Base-by-base conservation (phyloP, 2,888 invertebrate genomes). In the Azorinus chamasolen region DNA sequence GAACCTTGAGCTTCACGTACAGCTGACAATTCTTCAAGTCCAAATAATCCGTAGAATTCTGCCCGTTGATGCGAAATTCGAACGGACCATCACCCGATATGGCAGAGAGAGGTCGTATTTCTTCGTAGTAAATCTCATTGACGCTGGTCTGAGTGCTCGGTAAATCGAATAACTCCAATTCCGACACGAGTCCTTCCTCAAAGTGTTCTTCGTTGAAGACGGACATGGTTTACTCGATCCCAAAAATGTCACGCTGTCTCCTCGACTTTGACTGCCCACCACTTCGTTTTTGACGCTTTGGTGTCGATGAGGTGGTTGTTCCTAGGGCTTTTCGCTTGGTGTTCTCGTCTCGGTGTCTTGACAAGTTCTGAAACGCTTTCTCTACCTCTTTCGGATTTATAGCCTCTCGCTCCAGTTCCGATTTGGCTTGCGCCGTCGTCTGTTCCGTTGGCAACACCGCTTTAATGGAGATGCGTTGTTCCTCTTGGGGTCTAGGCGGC, bases 91-190 rank as follows among this genome's bases (percentile, higher is more conserved):
- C 73, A 22, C 41, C 45, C 8, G 71, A 64, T 39, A 62, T 48
- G 32, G 66, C 63, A 1, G 72, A 77, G 27, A 72, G n/a, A 22
- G 77, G 72, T 51, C 71, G 57, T 48, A 72, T 51, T 68, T 76
- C 77, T 18, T 83, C 73, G 61, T 66, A 70, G 27, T 74, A 79
- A 16, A 71, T 39, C 32, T 71, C 64, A 14, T 50, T 73, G 16
- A 79, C 74, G 45, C 71, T 71, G 1, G 73, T 68, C 37, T 83
- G 83, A 10, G 76, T 76, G 12, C 58, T 64, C 24, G 79, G 79
- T 10, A 75, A 45, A 59, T 79, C 61, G 50, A 83, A 79, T 16
- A 79, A 58, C 54, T 48, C 58, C 22, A 83, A 45, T 50, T 74
- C 63, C 5, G 59, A 55, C 22, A 62, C 61, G 12, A 79, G 80